Conservation (phyloP, 2,888 invertebrate species). For the Heliconius ismenius region DNA sequence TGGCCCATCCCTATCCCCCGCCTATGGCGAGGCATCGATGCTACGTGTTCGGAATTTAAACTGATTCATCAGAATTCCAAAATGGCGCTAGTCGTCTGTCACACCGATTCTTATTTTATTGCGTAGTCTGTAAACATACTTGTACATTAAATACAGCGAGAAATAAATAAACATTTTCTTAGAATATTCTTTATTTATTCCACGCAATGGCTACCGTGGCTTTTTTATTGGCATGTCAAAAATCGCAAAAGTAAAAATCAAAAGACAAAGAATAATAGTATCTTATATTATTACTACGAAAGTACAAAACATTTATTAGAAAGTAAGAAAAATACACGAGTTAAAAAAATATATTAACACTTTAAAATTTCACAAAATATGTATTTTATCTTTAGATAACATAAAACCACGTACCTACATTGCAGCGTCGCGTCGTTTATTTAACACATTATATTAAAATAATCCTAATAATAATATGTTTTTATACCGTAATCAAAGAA, state of each 20-base stretch:
- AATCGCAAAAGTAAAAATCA: neutral
- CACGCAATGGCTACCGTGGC: slow-evolving; percentile 2
- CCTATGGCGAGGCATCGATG: slow-evolving; percentile 41
- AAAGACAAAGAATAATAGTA: neutral
- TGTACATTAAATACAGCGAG: slow-evolving; percentile 41
- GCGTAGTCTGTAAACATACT: slow-evolving; percentile 40
- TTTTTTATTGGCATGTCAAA: neutral
- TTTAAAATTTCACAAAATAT: neutral
- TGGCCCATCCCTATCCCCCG: slow-evolving; percentile 29
- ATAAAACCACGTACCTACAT: no score
- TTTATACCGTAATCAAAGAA: neutral
- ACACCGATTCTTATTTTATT: slow-evolving; percentile 49
- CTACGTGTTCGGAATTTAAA: slow-evolving; percentile 71
- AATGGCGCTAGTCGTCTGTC: slow-evolving; percentile 63
- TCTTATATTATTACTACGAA: neutral
- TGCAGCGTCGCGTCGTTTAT: neutral
- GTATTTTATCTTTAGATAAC: no score
- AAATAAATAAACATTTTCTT: slow-evolving; percentile 46
- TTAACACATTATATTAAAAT: neutral
- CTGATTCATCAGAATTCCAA: slow-evolving; percentile 71
- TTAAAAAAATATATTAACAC: neutral
- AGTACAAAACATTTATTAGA: neutral
- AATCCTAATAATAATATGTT: slow-evolving; percentile 1
- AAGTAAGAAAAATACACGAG: neutral
- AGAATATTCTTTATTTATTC: slow-evolving; percentile 43